Base-by-base conservation (phyloP, 2,113 vertebrate genomes). In the Peromyscus maniculatus region DNA sequence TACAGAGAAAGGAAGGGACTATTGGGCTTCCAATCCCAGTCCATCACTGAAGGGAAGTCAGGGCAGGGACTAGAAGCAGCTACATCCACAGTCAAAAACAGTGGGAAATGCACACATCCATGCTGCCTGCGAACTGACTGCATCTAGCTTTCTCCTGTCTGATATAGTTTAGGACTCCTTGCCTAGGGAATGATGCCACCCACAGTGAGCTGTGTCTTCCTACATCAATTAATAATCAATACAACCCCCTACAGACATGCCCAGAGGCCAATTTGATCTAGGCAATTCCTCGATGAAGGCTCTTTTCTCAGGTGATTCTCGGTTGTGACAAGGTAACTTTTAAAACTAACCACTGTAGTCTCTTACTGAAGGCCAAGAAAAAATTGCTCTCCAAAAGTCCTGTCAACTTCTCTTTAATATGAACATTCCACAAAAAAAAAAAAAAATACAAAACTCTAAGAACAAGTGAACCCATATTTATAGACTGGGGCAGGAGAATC, bases 361-460 rank as follows among this genome's bases (percentile, higher is more conserved):
- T 46, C 74, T 46, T 46, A 2, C 12, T 10, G n/a, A 39, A 43
- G 21, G 19, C 66, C n/a, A 62, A 49, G 39, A 69, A 79, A 71
- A 71, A 74, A 78, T 64, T 11, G 13, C 12, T 55, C 28, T 46
- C 31, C 59, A 62, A 19, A 36, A 2, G 6, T 52, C 49, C 39
- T 75, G 36, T 66, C 39, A 92, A 62, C 17, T 28, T 80, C 66
- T 92, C 66, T 86, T 88, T 93, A 96, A 88, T 46, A 49, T 24
- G 17, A 91, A 92, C 86, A 77, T 59, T 80, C 36, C n/a, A 39
- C 3, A 52, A 95, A 94, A 71, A 92, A 31, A 13, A 16, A 52
- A 92, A 97, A 94, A 67, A 91, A 36, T 22, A 52, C 17, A 55
- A 92, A 97, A 59, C 69, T 82, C 22, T 69, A 77, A 96, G n/a